Conservation (phyloP, 2,113 vertebrate genomes). For the Ciconia maguari region DNA sequence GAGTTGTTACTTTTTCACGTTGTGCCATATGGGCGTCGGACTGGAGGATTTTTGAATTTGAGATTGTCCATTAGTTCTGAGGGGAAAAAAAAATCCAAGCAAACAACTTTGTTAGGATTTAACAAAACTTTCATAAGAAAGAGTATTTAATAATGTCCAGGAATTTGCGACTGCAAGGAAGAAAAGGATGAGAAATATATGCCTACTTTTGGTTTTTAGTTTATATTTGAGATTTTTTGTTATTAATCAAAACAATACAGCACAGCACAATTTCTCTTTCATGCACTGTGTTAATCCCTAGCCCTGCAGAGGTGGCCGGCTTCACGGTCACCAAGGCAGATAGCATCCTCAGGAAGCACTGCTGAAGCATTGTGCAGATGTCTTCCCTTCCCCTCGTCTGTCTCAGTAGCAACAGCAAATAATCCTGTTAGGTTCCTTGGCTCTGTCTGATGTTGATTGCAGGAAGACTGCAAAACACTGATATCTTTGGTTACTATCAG, state of each 20-base stretch:
- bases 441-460: accelerated
- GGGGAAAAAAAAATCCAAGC: no score
- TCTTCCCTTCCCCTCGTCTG: background rate
- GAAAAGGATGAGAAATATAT: background rate
- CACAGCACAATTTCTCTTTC: background rate
- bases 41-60: accelerated
- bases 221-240: background rate
- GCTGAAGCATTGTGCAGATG: accelerated
- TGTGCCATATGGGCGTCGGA: accelerated
- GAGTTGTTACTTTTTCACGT: accelerated
- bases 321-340: background rate
- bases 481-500: background rate
- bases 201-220: background rate
- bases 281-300: background rate
- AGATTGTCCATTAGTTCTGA: accelerated
- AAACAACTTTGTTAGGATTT: background rate
- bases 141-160: background rate
- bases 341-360: background rate
- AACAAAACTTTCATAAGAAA: background rate
- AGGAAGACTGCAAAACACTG: background rate
- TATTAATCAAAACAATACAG: background rate
- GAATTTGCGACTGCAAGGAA: background rate
- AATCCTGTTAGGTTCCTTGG: background rate
- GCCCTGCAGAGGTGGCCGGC: background rate
- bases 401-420: background rate